These are phyloP conservation scores for Clarias platycephalus DNA, from an alignment of 2,797 vertebrate genomes.

Conservation along the genomic window DNA sequence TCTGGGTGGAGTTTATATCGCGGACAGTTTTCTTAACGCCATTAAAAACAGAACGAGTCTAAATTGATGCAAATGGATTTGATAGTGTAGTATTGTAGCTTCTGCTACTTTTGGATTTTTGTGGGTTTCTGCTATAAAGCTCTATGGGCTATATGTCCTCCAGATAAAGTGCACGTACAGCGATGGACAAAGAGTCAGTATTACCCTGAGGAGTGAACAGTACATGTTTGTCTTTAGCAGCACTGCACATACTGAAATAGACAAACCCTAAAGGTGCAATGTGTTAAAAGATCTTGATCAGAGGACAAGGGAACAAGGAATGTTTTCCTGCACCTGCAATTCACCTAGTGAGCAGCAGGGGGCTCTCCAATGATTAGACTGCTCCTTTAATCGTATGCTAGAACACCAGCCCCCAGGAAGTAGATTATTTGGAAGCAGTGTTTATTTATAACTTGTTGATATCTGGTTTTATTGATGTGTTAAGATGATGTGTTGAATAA, in stretches of 20 bases:
- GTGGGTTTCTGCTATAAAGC: background rate
- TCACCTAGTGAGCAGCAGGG: background rate
- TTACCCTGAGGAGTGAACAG: background rate
- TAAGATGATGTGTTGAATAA: background rate
- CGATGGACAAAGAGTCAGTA: background rate
- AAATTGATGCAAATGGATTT: background rate
- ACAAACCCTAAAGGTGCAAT: background rate
- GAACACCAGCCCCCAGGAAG: background rate
- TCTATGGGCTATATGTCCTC: background rate
- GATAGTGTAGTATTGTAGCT: background rate
- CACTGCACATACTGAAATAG: background rate
- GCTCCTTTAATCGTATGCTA: background rate
- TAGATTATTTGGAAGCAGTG: background rate
- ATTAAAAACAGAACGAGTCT: conserved; percentile 38
- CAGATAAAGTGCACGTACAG: background rate
- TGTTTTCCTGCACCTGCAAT: background rate
- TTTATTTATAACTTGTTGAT: background rate
- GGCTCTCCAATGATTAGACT: background rate
- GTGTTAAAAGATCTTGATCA: background rate
- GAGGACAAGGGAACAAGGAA: background rate
- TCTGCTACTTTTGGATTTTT: background rate
- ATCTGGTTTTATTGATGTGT: background rate
- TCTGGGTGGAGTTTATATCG: conserved; percentile 68
- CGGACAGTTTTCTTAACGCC: conserved; percentile 57
- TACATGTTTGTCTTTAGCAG: background rate